phyloP scores from a whole-genome alignment of 1,140 invertebrate genomes.

The Odontomachus brunneus region DNA sequence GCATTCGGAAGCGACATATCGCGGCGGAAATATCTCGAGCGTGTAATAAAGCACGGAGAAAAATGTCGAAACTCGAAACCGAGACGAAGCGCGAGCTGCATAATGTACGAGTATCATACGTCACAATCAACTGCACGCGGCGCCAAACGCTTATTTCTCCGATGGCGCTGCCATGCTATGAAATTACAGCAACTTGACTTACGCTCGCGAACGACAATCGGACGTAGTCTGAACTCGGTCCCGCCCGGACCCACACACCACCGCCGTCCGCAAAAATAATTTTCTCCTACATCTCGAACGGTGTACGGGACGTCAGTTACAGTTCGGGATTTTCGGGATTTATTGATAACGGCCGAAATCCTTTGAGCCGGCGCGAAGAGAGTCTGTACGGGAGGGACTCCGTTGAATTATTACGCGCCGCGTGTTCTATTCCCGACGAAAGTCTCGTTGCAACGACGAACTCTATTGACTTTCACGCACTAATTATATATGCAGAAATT shows the following conservation, averaged over 20 bases:
- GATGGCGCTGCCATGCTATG: constrained; percentile 76
- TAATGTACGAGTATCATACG: constrained; percentile 80
- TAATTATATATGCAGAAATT: too few species aligned
- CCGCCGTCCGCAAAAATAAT: constrained; percentile 65
- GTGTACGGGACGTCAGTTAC: constrained; percentile 67
- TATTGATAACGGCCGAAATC: constrained; percentile 58
- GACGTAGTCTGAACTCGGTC: constrained; percentile 64
- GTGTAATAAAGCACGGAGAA: constrained; percentile 79
- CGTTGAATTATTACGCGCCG: constrained; percentile 34
- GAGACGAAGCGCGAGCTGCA: constrained; percentile 76
- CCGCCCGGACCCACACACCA: constrained; percentile 12
- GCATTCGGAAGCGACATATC: constrained; percentile 71
- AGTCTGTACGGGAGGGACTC: background rate
- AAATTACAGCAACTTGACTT: constrained; percentile 76
- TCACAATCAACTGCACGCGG: constrained; percentile 80
- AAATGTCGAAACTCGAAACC: constrained; percentile 80
- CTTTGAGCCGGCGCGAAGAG: constrained; percentile 46
- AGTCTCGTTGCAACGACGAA: background rate
- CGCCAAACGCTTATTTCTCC: constrained; percentile 79
- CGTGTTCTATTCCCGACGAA: constrained; percentile 10
- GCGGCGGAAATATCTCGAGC: constrained; percentile 76
- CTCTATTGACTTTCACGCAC: background rate
- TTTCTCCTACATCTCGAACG: constrained; percentile 69
- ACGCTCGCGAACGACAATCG: constrained; percentile 72
- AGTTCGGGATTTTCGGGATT: constrained; percentile 54